Conservation (phyloP, 2,113 vertebrate species). For the Microtus oregoni region DNA sequence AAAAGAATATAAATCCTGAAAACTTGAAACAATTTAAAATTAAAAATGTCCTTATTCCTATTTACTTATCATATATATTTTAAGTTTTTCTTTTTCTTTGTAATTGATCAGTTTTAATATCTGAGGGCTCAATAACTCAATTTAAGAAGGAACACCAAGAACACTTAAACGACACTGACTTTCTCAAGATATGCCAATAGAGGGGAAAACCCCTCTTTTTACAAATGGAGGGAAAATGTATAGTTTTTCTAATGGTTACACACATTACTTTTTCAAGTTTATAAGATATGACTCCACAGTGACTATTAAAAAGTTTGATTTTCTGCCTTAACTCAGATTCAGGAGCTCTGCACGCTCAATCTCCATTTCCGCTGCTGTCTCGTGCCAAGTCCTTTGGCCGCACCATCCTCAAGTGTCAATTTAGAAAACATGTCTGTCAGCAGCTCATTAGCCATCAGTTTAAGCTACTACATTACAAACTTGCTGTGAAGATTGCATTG, state of each 20-base stretch:
- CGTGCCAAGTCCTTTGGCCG: conserved; percentile 65
- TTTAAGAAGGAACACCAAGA: not conserved
- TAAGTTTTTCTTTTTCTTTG: not conserved
- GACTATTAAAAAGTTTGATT: conserved; percentile 8
- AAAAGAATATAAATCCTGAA: not conserved
- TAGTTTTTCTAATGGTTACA: not conserved
- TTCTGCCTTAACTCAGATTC: not conserved
- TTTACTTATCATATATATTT: not conserved
- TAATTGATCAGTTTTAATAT: not conserved
- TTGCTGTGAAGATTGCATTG: conserved; percentile 56
- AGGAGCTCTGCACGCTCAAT: not conserved
- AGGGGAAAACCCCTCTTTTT: not conserved
- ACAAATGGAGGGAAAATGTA: not conserved
- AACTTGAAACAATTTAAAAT: conserved; percentile 29
- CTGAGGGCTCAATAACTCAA: not conserved
- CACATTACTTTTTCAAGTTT: conserved; percentile 5
- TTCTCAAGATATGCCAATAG: not conserved
- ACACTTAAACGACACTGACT: conserved; percentile 1
- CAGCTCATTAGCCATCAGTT: conserved; percentile 61
- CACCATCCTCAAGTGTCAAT: conserved; percentile 51
- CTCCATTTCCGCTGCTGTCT: conserved; percentile 9
- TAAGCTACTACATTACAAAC: conserved; percentile 63
- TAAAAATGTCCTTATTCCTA: not conserved
- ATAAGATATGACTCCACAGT: not conserved
- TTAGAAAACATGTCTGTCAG: conserved; percentile 69